Evolutionary conservation across 2,888 invertebrate species (phyloP).

Genomic region (Oeneis ivallda): DNA sequence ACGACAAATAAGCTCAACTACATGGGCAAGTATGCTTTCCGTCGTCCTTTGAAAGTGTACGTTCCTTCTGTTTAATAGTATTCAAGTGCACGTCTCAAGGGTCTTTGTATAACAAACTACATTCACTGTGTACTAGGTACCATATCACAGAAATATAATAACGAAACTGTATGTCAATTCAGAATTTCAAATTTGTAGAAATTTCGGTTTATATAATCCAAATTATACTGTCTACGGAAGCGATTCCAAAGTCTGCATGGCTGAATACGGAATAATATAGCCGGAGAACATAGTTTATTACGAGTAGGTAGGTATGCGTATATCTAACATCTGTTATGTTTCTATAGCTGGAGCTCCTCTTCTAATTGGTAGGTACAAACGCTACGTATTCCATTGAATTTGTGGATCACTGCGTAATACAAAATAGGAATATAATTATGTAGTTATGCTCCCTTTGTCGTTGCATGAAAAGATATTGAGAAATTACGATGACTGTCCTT

Average conservation of each 20-base stretch:
- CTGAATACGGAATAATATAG: slow-evolving; percentile 7
- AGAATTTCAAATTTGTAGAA: slow-evolving; percentile 2
- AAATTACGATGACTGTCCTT: not conserved
- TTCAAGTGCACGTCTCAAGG: slow-evolving; percentile 12
- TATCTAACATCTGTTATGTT: too few species aligned
- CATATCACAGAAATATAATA: not conserved
- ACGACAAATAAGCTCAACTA: slow-evolving; percentile 6
- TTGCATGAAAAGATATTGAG: not conserved
- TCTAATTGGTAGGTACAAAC: too few species aligned
- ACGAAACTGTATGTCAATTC: slow-evolving; percentile 4
- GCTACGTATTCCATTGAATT: too few species aligned
- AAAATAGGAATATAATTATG: too few species aligned
- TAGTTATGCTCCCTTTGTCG: not conserved
- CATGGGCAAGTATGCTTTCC: not conserved
- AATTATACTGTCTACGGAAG: not conserved
- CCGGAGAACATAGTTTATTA: too few species aligned
- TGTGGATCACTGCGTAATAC: too few species aligned
- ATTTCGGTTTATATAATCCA: slow-evolving; percentile 3
- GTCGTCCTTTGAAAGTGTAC: slow-evolving; percentile 11
- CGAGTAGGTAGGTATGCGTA: too few species aligned
- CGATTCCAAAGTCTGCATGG: slow-evolving; percentile 1
- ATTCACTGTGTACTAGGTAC: not conserved
- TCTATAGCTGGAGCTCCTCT: too few species aligned
- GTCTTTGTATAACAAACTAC: slow-evolving; percentile 1
- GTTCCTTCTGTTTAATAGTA: not conserved